phyloP scores from a whole-genome alignment of 2,113 vertebrate genomes.

The Bolborhynchus lineola region DNA sequence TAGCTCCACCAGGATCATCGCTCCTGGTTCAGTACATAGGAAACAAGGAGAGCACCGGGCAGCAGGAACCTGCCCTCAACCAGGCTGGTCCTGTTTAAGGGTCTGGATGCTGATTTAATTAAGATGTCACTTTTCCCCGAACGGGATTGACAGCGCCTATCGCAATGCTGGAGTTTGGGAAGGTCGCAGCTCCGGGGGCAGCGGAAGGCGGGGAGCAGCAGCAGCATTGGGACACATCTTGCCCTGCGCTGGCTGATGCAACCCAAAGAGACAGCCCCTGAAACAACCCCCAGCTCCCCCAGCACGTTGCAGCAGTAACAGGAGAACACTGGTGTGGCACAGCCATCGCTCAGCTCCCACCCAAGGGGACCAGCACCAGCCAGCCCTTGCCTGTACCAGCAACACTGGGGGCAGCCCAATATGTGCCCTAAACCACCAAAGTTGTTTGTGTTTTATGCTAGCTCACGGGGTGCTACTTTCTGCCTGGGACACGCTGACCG shows the following conservation, averaged over 20 bases:
- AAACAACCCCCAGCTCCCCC: background rate
- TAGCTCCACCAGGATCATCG: background rate
- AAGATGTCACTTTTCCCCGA: background rate
- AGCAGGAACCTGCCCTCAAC: background rate
- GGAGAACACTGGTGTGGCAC: background rate
- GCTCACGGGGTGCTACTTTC: background rate
- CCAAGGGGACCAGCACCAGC: rapidly evolving
- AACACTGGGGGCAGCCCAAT: rapidly evolving
- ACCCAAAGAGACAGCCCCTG: background rate
- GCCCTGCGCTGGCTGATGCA: background rate
- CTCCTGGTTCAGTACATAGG: rapidly evolving
- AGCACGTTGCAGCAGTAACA: background rate
- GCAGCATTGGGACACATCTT: background rate
- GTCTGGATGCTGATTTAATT: background rate
- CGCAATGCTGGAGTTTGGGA: background rate
- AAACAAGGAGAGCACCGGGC: background rate
- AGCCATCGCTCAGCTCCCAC: background rate
- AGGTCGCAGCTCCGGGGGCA: background rate
- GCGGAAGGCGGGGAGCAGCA: background rate
- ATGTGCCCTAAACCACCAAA: rapidly evolving
- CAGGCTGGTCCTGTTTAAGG: background rate
- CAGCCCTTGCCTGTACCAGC: background rate
- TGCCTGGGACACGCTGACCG: background rate
- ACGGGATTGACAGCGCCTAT: background rate
- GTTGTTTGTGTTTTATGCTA: too few relatives aligned